Conservation (phyloP, 2,113 vertebrate genomes). For the Phylloscopus whistleri region DNA sequence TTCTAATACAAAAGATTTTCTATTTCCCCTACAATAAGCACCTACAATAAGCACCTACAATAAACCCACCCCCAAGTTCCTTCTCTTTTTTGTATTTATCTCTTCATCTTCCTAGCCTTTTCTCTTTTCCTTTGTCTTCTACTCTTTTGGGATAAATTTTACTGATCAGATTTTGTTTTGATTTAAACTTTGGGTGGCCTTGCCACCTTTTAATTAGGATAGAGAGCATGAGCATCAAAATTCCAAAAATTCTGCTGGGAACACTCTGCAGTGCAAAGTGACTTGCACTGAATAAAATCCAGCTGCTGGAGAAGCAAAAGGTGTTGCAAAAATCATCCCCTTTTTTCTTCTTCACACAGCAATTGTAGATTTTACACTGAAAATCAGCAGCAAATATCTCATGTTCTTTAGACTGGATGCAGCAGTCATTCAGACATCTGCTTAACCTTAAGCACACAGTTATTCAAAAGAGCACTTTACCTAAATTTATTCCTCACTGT, state of each 20-base stretch:
- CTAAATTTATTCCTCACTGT: not conserved
- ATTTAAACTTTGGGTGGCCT: not conserved
- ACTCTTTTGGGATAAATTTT: not conserved
- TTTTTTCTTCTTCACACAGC: not conserved
- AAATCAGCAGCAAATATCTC: not conserved
- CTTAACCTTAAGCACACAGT: not conserved
- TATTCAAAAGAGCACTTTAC: not conserved
- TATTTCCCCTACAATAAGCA: not conserved
- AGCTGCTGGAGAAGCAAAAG: not conserved
- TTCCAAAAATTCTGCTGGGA: not conserved
- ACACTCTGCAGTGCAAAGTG: not conserved
- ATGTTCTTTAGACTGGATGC: not conserved
- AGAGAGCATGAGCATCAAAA: not conserved
- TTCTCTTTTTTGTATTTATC: not conserved
- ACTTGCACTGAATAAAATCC: not conserved
- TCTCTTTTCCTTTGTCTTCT: not conserved
- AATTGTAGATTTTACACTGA: not conserved
- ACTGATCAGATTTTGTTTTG: not conserved
- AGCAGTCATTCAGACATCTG: not conserved
- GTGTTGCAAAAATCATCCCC: not conserved
- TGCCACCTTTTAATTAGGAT: not conserved
- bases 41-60: not conserved
- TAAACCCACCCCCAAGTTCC: accelerated
- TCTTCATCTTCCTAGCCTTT: not conserved
- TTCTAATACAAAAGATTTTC: not conserved